Percentiles rank a stretch among this genome's conserved stretches.
These are phyloP conservation scores for Ciconia boyciana DNA, from an alignment of 2,113 vertebrate species.

Conservation along the genomic window DNA sequence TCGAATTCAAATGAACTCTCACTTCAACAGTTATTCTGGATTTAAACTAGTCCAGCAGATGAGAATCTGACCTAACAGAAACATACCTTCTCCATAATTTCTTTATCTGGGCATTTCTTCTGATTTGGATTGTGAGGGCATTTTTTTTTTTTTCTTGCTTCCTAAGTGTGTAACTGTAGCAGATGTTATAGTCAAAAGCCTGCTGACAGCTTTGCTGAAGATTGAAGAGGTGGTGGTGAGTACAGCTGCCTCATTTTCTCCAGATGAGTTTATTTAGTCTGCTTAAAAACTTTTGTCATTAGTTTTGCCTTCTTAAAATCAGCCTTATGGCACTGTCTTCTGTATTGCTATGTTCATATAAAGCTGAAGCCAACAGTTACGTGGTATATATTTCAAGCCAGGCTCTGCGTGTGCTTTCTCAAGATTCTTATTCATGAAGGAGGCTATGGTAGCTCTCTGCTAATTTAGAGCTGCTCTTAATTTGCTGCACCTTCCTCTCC, in stretches of 20 bases:
- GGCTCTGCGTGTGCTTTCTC: not conserved
- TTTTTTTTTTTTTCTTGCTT: not conserved
- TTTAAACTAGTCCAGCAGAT: not conserved
- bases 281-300: not conserved
- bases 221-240: not conserved
- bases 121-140: not conserved
- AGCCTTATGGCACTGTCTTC: not conserved
- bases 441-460: not conserved
- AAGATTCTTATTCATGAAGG: not conserved
- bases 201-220: not conserved
- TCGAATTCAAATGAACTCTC: not conserved
- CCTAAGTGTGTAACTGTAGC: not conserved
- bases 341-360: not conserved
- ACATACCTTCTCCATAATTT: not conserved
- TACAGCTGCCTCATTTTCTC: not conserved
- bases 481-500: not conserved
- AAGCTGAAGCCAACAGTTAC: not conserved
- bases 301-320: not conserved
- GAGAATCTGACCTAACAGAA: not conserved
- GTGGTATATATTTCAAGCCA: not conserved
- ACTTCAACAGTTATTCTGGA: not conserved
- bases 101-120: not conserved
- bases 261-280: not conserved
- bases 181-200: not conserved
- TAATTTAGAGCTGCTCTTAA: not conserved